Evolutionary conservation across 2,113 vertebrate genomes (phyloP).

Genomic region (Callaeas wilsoni): DNA sequence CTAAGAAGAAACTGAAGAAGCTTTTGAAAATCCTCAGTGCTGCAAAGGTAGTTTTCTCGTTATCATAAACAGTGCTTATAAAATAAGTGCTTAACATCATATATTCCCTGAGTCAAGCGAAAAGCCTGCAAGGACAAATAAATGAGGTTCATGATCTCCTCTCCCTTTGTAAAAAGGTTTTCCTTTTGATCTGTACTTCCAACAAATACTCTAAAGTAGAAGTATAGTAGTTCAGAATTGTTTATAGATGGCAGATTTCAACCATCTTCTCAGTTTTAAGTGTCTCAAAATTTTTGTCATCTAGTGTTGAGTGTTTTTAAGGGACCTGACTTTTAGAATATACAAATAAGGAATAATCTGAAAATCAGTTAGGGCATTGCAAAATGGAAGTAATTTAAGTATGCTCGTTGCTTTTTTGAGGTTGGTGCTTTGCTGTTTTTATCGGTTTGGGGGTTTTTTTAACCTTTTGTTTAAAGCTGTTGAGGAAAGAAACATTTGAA

Average conservation of each 20-base stretch:
- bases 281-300: background rate
- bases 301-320: background rate
- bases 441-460: background rate
- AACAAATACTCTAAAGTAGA: background rate
- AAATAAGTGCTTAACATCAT: background rate
- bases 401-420: background rate
- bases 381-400: background rate
- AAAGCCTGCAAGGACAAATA: background rate
- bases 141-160: background rate
- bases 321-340: background rate
- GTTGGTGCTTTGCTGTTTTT: background rate
- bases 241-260: background rate
- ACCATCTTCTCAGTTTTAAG: background rate
- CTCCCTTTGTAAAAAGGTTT: background rate
- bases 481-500: background rate
- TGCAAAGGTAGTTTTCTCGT: conserved; percentile 76
- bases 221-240: background rate
- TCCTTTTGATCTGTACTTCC: background rate
- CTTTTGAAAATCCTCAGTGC: conserved; percentile 77
- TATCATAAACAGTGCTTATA: background rate
- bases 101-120: background rate
- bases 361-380: background rate
- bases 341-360: background rate
- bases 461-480: background rate
- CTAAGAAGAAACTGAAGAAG: conserved; percentile 71